Conservation (phyloP, 2,113 vertebrate genomes). For the Parus major region DNA sequence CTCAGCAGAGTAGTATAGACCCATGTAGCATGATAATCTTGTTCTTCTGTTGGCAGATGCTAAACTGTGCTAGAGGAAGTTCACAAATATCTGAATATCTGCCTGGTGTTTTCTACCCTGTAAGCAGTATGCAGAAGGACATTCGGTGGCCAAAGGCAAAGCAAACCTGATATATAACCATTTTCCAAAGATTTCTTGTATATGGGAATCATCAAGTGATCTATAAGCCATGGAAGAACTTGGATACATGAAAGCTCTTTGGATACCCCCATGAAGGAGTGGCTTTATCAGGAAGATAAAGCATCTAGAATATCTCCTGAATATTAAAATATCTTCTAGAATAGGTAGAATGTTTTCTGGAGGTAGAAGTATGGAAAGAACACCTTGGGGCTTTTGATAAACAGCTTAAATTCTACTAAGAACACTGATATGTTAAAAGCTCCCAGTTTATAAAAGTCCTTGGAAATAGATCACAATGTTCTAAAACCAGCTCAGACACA, state of each 20-base stretch:
- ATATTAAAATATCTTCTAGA: not conserved
- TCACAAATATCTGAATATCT: not conserved
- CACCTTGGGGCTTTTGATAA: not conserved
- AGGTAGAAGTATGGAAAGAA: not conserved
- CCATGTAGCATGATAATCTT: fast-evolving
- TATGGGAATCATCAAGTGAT: not conserved
- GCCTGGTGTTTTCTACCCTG: not conserved
- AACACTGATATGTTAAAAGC: not conserved
- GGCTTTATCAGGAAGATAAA: not conserved
- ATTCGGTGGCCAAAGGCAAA: not conserved
- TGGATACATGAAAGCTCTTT: not conserved
- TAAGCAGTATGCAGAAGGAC: not conserved
- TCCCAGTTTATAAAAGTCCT: not conserved
- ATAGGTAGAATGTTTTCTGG: not conserved
- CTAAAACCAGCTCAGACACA: not conserved
- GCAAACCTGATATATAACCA: not conserved
- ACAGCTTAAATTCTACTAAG: not conserved
- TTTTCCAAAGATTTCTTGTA: not conserved
- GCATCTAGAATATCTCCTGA: not conserved
- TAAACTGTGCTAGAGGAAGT: not conserved
- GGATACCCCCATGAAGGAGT: not conserved
- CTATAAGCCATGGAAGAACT: not conserved
- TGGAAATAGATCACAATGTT: not conserved
- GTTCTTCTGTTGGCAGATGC: not conserved
- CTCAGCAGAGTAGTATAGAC: not conserved